Base-by-base conservation (phyloP, 2,888 invertebrate species). In the Busseola fusca region DNA sequence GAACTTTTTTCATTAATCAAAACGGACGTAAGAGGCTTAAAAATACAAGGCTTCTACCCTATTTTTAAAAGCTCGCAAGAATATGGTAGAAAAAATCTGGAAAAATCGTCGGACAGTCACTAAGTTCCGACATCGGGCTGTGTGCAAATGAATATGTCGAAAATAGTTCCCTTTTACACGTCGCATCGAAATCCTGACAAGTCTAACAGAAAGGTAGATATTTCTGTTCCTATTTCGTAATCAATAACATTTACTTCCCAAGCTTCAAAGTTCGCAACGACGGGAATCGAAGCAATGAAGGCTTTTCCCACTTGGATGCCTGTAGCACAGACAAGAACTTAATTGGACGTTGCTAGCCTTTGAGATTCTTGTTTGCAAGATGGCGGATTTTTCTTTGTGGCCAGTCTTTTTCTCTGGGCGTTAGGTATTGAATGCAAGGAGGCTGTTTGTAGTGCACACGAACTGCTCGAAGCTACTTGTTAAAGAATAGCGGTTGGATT, bases 331-430 rank as follows among this genome's bases (percentile, higher is more conserved):
- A 78, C 74, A 69, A 63, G 67, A 69, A 72, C 57, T 78, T 82
- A 84, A 84, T 84, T 84, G 84, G 76, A 82, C 67, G 78, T 81
- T 81, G 78, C 62, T 54, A 56, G 80, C 78, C 65, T 73, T 78
- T 77, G 63, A 69, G 56, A 52, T 60, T 78, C 63, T 59, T 63
- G 69, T 81, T 81, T 70, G 63, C 78, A 70, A 81, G 78, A 76
- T 67, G 69, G 77, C 64, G 66, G 69, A 50, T 37, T 68, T 75
- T 80, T 66, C 59, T 69, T 76, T 76, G 40, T 65, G 18, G 52
- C 21, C 37, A 21, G 34, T 5, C n/a, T 60, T 63, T 67, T 78
- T 69, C 54, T 69, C 34, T 66, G 27, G 18, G 59, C 42, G 59
- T 63, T 76, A 70, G 21, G 63, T 50, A 80, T 80, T 67, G 69